phyloP scores from a whole-genome alignment of 1,140 invertebrate genomes.

The Aethina tumida region DNA sequence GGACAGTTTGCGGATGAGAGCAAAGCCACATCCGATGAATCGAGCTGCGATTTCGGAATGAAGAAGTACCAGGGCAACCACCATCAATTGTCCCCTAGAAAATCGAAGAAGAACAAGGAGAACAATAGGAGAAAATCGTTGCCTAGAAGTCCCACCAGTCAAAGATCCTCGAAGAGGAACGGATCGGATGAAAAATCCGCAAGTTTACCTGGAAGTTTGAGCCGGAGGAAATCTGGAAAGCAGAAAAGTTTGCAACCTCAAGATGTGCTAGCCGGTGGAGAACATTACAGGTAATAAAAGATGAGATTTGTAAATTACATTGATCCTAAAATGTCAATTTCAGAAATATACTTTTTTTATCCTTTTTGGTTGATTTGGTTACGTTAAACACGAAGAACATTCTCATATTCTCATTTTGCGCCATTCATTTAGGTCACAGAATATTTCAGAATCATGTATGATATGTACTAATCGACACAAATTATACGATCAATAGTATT shows the following conservation, averaged over 20 bases:
- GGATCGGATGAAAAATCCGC: slow-evolving; percentile 26
- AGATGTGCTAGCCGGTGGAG: slow-evolving; percentile 1
- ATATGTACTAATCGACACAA: too few species aligned
- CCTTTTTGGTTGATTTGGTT: too few species aligned
- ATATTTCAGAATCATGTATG: too few species aligned
- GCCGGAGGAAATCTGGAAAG: slow-evolving; percentile 51
- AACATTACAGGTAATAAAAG: slow-evolving; percentile 8
- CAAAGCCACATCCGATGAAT: slow-evolving; percentile 49
- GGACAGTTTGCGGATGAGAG: slow-evolving; percentile 9
- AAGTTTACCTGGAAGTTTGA: slow-evolving; percentile 50
- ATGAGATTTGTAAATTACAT: too few species aligned
- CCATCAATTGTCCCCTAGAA: slow-evolving; percentile 32
- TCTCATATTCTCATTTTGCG: too few species aligned
- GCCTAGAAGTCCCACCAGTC: slow-evolving; percentile 27
- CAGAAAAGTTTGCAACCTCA: slow-evolving; percentile 13
- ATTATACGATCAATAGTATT: too few species aligned
- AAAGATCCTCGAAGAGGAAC: slow-evolving; percentile 18
- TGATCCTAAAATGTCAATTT: too few species aligned
- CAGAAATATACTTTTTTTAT: too few species aligned
- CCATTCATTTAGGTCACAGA: too few species aligned
- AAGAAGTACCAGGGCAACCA: slow-evolving; percentile 36
- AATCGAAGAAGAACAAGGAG: slow-evolving; percentile 52
- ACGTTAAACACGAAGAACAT: too few species aligned
- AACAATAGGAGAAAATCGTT: slow-evolving; percentile 54
- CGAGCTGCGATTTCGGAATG: slow-evolving; percentile 44